phyloP scores from a whole-genome alignment of 2,113 vertebrate species.

The Pseudopipra pipra region DNA sequence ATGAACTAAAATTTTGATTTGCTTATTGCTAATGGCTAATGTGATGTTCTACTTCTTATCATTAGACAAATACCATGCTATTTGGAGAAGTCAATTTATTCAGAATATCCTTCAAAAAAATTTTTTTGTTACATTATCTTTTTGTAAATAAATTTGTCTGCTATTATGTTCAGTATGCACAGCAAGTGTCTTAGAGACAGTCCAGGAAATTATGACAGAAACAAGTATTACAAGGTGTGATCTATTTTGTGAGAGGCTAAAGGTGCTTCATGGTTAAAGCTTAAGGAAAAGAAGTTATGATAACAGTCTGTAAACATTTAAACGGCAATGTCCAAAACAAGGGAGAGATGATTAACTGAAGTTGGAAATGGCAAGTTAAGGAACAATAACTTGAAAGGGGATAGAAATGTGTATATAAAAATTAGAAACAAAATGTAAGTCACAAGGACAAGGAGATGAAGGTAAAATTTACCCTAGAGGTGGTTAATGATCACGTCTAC shows the following conservation, averaged over 20 bases:
- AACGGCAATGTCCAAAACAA: conserved; percentile 17
- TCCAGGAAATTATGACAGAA: conserved; percentile 34
- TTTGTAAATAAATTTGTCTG: background rate
- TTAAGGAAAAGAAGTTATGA: conserved; percentile 21
- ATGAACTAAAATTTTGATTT: conserved; percentile 6
- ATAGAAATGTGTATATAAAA: conserved; percentile 1
- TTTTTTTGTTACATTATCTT: background rate
- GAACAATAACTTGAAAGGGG: conserved; percentile 15
- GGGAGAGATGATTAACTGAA: conserved; percentile 2
- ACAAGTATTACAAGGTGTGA: conserved; percentile 41
- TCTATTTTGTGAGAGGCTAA: conserved; percentile 39
- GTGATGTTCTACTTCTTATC: background rate
- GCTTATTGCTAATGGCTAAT: background rate
- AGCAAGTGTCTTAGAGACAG: background rate
- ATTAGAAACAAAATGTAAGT: conserved; percentile 22
- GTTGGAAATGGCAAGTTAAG: background rate
- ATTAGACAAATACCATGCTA: background rate
- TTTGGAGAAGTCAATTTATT: background rate
- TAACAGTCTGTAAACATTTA: conserved; percentile 9
- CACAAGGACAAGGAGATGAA: conserved; percentile 1
- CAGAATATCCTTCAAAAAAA: background rate
- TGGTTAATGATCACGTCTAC: background rate
- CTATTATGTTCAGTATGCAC: background rate
- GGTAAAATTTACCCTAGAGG: background rate
- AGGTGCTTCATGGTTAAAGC: background rate